These are phyloP conservation scores for Manacus vitellinus DNA, from an alignment of 2,113 vertebrate species.

Conservation along the genomic window DNA sequence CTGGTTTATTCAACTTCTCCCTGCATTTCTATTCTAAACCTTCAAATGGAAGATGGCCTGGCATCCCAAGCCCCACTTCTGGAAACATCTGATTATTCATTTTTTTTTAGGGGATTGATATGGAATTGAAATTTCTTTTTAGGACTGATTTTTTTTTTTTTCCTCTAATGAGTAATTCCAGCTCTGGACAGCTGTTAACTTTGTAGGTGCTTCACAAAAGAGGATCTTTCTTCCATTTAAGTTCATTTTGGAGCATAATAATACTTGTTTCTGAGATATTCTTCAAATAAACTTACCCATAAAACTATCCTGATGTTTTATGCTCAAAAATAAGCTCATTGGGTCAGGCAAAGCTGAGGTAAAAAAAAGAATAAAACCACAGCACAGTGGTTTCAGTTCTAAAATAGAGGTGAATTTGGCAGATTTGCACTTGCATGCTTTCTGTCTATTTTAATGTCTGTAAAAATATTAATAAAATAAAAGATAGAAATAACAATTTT, in stretches of 20 bases:
- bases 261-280: not conserved
- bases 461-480: not conserved
- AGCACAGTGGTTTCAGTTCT: not conserved
- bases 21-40: not conserved
- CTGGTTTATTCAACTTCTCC: not conserved
- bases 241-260: not conserved
- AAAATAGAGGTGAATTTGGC: not conserved
- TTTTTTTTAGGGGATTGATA: not conserved
- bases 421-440: not conserved
- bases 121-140: not conserved
- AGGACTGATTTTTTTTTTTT: not conserved
- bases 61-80: not conserved
- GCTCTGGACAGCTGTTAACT: not conserved
- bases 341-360: not conserved
- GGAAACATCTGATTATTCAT: not conserved
- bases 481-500: not conserved
- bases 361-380: not conserved
- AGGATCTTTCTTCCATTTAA: not conserved
- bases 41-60: not conserved
- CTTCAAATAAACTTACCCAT: not conserved
- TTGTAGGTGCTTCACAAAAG: not conserved
- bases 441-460: not conserved
- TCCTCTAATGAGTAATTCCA: not conserved
- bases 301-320: not conserved
- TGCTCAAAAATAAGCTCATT: not conserved